Evolutionary conservation across 1,140 invertebrate species (phyloP).

Genomic region (Calephelis nemesis): DNA sequence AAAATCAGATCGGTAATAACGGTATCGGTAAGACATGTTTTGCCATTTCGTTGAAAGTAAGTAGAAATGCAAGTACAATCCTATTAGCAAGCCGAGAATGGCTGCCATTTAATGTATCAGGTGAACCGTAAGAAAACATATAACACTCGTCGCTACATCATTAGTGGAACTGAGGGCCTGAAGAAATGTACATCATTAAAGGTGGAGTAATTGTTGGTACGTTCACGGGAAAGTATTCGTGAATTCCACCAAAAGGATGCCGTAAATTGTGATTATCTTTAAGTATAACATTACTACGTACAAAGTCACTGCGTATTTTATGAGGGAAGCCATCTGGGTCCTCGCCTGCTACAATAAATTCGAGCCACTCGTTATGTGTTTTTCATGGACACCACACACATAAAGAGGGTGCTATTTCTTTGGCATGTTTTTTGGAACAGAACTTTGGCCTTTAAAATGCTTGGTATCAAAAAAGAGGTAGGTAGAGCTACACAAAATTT

Average conservation of each 20-base stretch:
- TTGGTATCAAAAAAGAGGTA: too few species aligned
- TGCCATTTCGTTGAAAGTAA: background rate
- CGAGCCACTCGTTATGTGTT: conserved; percentile 65
- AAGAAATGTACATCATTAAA: conserved; percentile 49
- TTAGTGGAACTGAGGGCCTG: conserved; percentile 24
- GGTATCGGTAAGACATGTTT: too few species aligned
- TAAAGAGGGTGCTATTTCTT: conserved; percentile 4
- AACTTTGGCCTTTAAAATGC: background rate
- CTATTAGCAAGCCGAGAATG: conserved; percentile 5
- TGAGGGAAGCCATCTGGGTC: conserved; percentile 71
- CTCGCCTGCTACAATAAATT: conserved; percentile 66
- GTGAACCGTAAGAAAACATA: conserved; percentile 13
- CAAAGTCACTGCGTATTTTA: conserved; percentile 72
- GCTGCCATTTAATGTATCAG: conserved; percentile 3
- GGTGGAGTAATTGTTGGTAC: conserved; percentile 53
- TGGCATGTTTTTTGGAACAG: background rate
- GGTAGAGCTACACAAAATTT: too few species aligned
- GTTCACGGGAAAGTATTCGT: conserved; percentile 52
- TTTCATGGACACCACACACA: conserved; percentile 52
- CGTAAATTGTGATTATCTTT: conserved; percentile 71
- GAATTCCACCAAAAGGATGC: conserved; percentile 54
- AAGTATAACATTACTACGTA: conserved; percentile 60
- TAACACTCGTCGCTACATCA: conserved; percentile 21
- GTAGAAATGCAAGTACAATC: conserved; percentile 6
- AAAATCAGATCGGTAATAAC: too few species aligned